Conservation (phyloP, 2,113 vertebrate species). For the Phalacrocorax brasilianus region DNA sequence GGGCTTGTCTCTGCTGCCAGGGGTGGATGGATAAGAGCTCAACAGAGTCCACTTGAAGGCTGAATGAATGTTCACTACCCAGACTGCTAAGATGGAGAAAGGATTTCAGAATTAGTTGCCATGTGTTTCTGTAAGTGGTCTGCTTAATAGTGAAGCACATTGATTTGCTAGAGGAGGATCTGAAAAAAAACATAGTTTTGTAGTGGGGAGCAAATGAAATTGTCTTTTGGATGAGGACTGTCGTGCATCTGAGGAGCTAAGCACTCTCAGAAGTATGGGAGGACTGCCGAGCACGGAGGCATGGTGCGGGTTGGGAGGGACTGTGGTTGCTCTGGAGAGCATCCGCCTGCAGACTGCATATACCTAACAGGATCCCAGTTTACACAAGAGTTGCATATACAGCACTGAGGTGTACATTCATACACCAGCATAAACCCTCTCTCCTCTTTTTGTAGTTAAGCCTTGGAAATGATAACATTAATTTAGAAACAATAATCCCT, state of each 20-base stretch:
- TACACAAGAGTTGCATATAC: neutral
- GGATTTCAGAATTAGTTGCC: neutral
- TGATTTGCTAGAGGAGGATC: neutral
- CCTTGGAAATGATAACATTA: neutral
- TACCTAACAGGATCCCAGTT: neutral
- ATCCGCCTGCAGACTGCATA: neutral
- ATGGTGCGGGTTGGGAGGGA: neutral
- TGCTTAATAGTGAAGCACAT: neutral
- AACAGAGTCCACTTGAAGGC: neutral
- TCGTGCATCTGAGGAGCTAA: neutral
- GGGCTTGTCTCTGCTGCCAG: neutral
- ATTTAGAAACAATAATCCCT: neutral
- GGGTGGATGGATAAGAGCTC: neutral
- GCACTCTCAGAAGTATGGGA: neutral
- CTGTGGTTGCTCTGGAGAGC: neutral
- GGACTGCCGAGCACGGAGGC: neutral
- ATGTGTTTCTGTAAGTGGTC: accelerated
- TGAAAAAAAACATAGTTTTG: neutral
- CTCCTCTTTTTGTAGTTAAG: neutral
- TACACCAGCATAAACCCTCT: neutral
- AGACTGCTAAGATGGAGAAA: neutral
- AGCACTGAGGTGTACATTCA: accelerated
- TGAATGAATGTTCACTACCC: neutral
- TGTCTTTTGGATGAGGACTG: neutral
- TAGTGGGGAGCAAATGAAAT: neutral